Evolutionary conservation across 2,888 invertebrate species (phyloP).

Genomic region (Acheta domesticus): DNA sequence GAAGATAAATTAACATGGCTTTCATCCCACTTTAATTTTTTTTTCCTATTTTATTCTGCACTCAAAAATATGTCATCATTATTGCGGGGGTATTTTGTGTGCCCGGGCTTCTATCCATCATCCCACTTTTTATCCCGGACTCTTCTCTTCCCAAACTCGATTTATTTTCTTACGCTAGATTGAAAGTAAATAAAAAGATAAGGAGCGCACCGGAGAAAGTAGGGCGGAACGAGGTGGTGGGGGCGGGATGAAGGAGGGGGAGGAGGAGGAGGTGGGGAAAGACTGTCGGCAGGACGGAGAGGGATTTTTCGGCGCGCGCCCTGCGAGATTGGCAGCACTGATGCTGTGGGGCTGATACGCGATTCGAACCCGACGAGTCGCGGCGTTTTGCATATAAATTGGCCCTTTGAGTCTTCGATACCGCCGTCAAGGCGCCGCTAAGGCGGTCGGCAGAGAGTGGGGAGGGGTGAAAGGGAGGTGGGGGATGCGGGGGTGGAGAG

Average conservation of each 20-base stretch:
- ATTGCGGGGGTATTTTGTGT: not conserved
- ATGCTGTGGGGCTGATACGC: not conserved
- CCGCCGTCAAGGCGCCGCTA: not conserved
- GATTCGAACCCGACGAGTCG: not conserved
- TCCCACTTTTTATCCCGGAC: not conserved
- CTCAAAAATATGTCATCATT: not conserved
- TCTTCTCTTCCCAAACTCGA: constrained; percentile 1
- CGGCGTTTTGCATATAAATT: not conserved
- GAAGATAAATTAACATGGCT: not conserved
- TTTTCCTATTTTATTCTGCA: not conserved
- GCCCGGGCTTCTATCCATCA: not conserved
- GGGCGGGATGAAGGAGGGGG: not conserved
- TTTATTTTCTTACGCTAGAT: constrained; percentile 1
- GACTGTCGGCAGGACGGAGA: not conserved
- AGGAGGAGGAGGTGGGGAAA: not conserved
- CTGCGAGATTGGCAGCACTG: not conserved
- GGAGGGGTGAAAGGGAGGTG: not conserved
- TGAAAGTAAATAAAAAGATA: constrained; percentile 18
- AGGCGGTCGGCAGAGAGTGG: not conserved
- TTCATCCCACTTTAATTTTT: not conserved
- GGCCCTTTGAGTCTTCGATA: constrained; percentile 8
- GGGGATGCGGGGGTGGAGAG: no score
- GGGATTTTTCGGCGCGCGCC: not conserved
- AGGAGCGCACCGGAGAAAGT: not conserved
- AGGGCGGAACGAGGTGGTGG: not conserved